phyloP scores from a whole-genome alignment of 2,888 invertebrate species.

The Gasteruption jaculator region DNA sequence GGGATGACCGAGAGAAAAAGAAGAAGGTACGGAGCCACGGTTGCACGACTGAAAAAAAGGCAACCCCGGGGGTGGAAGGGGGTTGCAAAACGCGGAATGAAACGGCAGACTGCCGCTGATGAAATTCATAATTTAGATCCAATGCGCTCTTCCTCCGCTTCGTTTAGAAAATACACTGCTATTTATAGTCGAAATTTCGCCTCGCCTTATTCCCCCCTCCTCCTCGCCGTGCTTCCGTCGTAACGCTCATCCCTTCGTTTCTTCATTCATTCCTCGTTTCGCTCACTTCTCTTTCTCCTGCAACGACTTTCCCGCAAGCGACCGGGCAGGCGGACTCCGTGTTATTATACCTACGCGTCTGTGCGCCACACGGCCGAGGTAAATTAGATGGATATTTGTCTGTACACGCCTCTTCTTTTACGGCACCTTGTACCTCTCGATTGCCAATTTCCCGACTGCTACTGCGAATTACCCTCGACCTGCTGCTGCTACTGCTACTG shows the following conservation, averaged over 20 bases:
- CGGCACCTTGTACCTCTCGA: no score
- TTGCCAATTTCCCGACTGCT: no score
- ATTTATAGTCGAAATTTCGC: slow-evolving; percentile 52
- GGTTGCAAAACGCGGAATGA: slow-evolving; percentile 45
- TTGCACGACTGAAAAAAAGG: slow-evolving; percentile 21
- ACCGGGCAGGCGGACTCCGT: no score
- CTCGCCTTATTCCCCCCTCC: slow-evolving; percentile 38
- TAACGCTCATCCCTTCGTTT: slow-evolving; percentile 13
- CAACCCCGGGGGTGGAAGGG: slow-evolving; percentile 21
- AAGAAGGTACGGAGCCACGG: slow-evolving; percentile 17
- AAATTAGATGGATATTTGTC: no score
- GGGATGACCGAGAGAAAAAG: slow-evolving; percentile 3
- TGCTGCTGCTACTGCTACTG: no score
- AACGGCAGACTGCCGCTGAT: slow-evolving; percentile 52
- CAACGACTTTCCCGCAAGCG: not conserved
- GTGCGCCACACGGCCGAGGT: no score
- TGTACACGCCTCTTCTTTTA: no score
- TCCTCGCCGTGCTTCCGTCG: slow-evolving; percentile 15
- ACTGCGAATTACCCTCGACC: no score
- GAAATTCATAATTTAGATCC: slow-evolving; percentile 54
- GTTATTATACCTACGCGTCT: no score
- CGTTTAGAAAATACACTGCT: slow-evolving; percentile 53
- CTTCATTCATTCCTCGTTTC: slow-evolving; percentile 3
- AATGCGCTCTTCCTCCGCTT: slow-evolving; percentile 51
- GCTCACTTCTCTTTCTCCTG: not conserved